Base-by-base conservation (phyloP, 2,113 vertebrate genomes). In the Ariopsis seemanni region DNA sequence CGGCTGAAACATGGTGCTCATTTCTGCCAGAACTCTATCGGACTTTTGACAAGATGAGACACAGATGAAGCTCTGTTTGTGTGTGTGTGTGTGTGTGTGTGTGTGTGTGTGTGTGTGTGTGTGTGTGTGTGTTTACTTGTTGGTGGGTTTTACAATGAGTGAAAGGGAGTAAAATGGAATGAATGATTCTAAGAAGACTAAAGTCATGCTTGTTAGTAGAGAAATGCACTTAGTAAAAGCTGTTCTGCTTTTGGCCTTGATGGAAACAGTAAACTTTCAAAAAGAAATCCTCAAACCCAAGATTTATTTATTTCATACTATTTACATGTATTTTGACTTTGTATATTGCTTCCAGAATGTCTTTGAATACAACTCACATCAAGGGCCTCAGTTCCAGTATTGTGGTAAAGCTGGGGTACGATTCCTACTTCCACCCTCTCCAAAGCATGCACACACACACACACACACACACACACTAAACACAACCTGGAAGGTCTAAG, bases 381-480 rank as follows among this genome's bases (percentile, higher is more conserved):
- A 86, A 80, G 27, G 27, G 30, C 57, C 77, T 67, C 72, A 67
- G 48, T 84, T 71, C 60, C 79, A 89, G 50, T 55, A 22, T 15
- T 86, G 84, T 72, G 30, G 50, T 53, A 25, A 50, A 60, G 22
- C 63, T 71, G 20, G 25, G 52, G 53, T 65, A 52, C 14, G 4
- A 82, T 82, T 82, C 20, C 58, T 30, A 62, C 48, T 60, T 7
- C 58, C 57, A 60, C 48, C 15, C 15, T 42, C 55, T 22, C 55
- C 17, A 60, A 20, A 77, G 83, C 42, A 84, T 58, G 53, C 80
- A 83, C 48, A 88, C 85, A 72, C 71, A 58, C 52, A 78, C 80
- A 75, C 53, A 82, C 74, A 86, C 27, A 87, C 71, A 63, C 81
- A 84, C 27, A 89, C 83, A 58, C 27, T 65, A 90, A 52, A 88